Conservation (phyloP, 1,140 invertebrate genomes). For the Mizuhopecten yessoensis region DNA sequence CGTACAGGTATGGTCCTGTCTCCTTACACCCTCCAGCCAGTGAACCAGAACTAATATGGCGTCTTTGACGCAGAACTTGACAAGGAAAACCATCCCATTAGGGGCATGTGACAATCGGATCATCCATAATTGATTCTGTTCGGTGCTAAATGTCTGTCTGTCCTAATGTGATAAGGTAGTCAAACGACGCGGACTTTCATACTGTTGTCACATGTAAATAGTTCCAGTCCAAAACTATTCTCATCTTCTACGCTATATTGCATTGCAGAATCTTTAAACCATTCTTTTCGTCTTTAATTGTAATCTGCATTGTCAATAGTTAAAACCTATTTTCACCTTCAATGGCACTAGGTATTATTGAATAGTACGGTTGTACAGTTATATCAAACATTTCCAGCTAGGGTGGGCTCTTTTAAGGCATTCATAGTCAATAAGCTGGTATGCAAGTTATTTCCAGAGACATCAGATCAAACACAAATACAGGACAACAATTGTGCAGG, state of each 20-base stretch:
- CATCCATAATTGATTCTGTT: not conserved
- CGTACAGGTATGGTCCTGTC: not conserved
- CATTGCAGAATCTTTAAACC: not conserved
- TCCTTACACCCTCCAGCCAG: not conserved
- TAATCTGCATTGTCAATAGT: not conserved
- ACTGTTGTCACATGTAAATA: not conserved
- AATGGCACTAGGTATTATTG: not conserved
- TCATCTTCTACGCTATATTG: not conserved
- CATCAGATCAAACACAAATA: too few relatives aligned
- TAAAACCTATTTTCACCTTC: not conserved
- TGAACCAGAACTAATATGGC: not conserved
- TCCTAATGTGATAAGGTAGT: not conserved
- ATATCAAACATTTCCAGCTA: not conserved
- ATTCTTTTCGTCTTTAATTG: not conserved
- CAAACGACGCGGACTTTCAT: not conserved
- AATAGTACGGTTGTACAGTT: not conserved
- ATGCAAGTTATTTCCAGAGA: not conserved
- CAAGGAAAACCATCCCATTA: not conserved
- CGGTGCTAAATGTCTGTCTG: not conserved
- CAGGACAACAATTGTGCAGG: too few relatives aligned
- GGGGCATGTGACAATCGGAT: not conserved
- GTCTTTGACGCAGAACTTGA: not conserved
- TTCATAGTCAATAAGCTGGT: too few relatives aligned
- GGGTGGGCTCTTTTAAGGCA: not conserved
- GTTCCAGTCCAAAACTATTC: not conserved